Evolutionary conservation across 2,113 vertebrate species (phyloP), one percentile per base, ranked within the genome.

Genomic region (Muntiacus muntjak): DNA sequence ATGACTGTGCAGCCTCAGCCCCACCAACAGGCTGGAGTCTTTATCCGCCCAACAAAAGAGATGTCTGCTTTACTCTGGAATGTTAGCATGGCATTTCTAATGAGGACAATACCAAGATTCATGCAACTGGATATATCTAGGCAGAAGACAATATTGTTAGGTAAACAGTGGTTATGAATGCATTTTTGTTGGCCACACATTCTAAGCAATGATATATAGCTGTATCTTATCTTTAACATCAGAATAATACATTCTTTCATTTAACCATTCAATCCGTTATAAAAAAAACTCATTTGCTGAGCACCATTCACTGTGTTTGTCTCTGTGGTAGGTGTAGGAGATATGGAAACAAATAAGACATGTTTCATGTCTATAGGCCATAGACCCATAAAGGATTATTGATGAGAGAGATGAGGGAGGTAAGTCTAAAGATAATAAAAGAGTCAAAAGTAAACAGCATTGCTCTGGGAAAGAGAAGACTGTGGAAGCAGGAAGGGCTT

Each of bases 21-120:
- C 74, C 84, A 54, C 1, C 40, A 55, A 33, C 64, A 57, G 93
- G 60, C 82, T 13, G n/a, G 43, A 84, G 23, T 88, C 54, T 97
- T 98, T 95, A 97, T 76, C 98, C 47, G 79, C n/a, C 60, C 71
- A n/a, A 74, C 88, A 97, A 95, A 96, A 95, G 95, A 81, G 87
- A 52, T 95, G n/a, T 28, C 88, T 93, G 47, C 43, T 91, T 43
- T 55, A 89, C 96, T 40, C 17, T 88, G 47, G 62, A 92, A 60
- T 87, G 47, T 74, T 82, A 47, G 57, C 90, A 89, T 94, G 97
- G 43, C 23, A 15, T 97, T 98, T 98, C 96, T 95, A 96, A 90
- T 90, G 9, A 58, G 28, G 33, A 91, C 25, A 17, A 81, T n/a
- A 62, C 8, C 17, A 57, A 0, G 5, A 81, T 6, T 84, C 36